phyloP scores from a whole-genome alignment of 2,113 vertebrate species.

The Paradoxurus hermaphroditus region DNA sequence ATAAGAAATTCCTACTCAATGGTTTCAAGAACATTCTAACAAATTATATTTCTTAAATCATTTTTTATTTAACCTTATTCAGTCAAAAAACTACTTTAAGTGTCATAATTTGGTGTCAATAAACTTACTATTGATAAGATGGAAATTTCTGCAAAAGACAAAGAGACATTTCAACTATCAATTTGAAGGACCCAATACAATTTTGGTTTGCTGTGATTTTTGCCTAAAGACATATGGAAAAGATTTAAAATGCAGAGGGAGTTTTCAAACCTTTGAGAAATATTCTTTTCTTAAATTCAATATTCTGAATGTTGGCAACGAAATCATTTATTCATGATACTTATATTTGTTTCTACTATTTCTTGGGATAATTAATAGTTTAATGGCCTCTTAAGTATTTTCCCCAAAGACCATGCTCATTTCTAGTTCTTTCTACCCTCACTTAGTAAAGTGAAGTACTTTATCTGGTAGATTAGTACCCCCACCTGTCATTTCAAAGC shows the following conservation, averaged over 20 bases:
- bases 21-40: background rate
- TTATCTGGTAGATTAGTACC: background rate
- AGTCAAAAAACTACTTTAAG: background rate
- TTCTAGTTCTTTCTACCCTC: background rate
- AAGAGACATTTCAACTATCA: background rate
- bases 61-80: background rate
- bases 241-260: background rate
- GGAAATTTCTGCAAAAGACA: background rate
- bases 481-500: background rate
- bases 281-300: background rate
- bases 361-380: background rate
- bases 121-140: background rate
- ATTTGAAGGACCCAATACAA: background rate
- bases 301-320: background rate
- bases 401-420: background rate
- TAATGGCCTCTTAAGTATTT: background rate
- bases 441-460: too few relatives aligned
- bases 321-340: background rate
- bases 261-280: background rate
- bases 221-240: background rate
- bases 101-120: background rate
- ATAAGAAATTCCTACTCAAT: background rate
- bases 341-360: background rate
- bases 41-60: conserved; percentile 1
- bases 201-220: background rate